Base-by-base conservation (phyloP, 2,113 vertebrate genomes). In the Apeltes quadracus region DNA sequence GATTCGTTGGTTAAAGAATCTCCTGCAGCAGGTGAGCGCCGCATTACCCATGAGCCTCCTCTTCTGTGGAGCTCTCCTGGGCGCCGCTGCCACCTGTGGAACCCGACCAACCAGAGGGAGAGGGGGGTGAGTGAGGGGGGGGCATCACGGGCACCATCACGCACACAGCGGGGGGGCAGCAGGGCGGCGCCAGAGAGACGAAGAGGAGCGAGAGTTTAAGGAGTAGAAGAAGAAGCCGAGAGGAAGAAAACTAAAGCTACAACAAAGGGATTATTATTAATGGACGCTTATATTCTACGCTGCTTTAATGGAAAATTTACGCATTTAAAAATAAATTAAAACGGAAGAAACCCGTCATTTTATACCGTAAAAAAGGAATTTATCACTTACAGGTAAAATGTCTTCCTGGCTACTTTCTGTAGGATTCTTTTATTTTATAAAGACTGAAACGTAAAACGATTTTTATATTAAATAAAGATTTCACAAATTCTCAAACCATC, bases 41-140 rank as follows among this genome's bases (percentile, higher is more conserved):
- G 46, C 43, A 51, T 62, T 90, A 90, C 82, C 79, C 89, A 69
- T 69, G 74, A 84, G 89, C 78, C 80, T 90, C 91, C 22, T 92
- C 90, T 86, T 88, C 88, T 72, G 85, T 84, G 78, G 78, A 87
- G 81, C 83, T 87, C 75, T 90, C 87, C 84, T 81, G 85, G 69
- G 80, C 57, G 71, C 48, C 63, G 64, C 90, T 90, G 76, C 74
- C 75, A 87, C 89, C 91, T 92, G 87, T 79, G 75, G 61, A 62
- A 85, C 55, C 79, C 81, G 78, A 83, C 75, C 84, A 90, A 84
- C 88, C 77, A 90, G 75, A 88, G 87, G 83, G 75, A 88, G 78
- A 87, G 29, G 50, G n/a, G 41, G 72, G 65, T 88, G 75, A 86
- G 78, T 54, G 54, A 56, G 51, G 54, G 54, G 1, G n/a, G n/a